Conservation (phyloP, 2,113 vertebrate genomes). For the Marmota monax region DNA sequence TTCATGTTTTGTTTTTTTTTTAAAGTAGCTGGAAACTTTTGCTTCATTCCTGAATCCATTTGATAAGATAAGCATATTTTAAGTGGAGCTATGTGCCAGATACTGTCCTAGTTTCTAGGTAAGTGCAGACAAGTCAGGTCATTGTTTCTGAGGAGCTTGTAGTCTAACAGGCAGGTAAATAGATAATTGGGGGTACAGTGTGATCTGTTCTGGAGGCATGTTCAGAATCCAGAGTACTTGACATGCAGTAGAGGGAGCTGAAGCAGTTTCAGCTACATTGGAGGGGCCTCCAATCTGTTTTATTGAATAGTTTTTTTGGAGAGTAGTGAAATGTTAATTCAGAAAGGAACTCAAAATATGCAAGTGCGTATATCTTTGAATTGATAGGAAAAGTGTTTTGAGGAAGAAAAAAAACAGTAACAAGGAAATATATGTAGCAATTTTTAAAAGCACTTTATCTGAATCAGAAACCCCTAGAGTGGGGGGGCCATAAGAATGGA, state of each 20-base stretch:
- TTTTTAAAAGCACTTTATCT: slow-evolving; percentile 42
- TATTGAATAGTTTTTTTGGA: slow-evolving; percentile 59
- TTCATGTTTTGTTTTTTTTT: slow-evolving; percentile 5
- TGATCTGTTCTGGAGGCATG: slow-evolving; percentile 45
- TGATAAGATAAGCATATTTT: background rate
- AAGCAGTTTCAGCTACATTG: background rate
- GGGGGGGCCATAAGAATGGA: background rate
- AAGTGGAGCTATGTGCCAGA: slow-evolving; percentile 19
- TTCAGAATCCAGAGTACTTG: slow-evolving; percentile 32
- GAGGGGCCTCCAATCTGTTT: background rate
- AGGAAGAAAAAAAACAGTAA: slow-evolving; percentile 35
- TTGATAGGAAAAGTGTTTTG: slow-evolving; percentile 54
- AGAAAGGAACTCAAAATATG: slow-evolving; percentile 35
- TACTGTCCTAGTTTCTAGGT: slow-evolving; percentile 25
- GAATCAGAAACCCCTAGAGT: background rate
- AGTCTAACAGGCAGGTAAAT: slow-evolving; percentile 9
- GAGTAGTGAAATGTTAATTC: slow-evolving; percentile 21
- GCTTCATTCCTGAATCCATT: background rate
- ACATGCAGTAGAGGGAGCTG: background rate
- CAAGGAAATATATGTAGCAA: background rate
- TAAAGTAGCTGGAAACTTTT: background rate
- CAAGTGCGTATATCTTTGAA: slow-evolving; percentile 50
- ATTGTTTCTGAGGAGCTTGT: background rate
- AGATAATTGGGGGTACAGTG: background rate
- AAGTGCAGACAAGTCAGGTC: background rate